Evolutionary conservation across 2,797 vertebrate genomes (phyloP).

Genomic region (Paramormyrops hopkinsi): DNA sequence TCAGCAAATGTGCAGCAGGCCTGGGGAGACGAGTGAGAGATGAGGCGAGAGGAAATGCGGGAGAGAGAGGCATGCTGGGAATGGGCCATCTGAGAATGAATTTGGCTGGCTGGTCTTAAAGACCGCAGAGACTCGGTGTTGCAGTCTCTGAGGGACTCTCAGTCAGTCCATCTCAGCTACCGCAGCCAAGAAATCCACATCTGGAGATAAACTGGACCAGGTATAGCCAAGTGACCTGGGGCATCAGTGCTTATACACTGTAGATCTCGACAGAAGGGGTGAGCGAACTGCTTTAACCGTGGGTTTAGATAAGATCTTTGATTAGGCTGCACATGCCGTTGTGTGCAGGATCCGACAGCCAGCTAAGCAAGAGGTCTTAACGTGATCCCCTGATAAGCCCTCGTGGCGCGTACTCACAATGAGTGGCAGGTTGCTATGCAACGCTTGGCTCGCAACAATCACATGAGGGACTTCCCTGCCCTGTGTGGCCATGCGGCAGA

Average conservation of each 20-base stretch:
- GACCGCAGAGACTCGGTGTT: background rate
- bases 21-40: background rate
- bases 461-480: constrained; percentile 29
- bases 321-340: constrained; percentile 11
- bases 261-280: background rate
- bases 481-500: background rate
- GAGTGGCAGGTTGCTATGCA: constrained; percentile 22
- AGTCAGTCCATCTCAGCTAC: background rate
- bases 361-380: constrained; percentile 11
- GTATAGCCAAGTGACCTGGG: background rate
- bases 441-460: constrained; percentile 23
- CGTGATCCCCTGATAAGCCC: constrained; percentile 2
- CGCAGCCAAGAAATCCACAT: background rate
- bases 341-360: constrained; percentile 2
- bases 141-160: background rate
- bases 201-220: background rate
- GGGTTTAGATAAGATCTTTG: constrained; percentile 17
- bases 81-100: background rate
- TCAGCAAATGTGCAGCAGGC: background rate
- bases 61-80: background rate
- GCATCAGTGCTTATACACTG: background rate
- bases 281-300: background rate
- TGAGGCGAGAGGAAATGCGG: background rate
- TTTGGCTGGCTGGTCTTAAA: background rate
- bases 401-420: background rate